A percentile compares a stretch with the other conserved stretches of the same genome.
Conservation (phyloP, 2,888 invertebrate species). For the Chalcis sispes region DNA sequence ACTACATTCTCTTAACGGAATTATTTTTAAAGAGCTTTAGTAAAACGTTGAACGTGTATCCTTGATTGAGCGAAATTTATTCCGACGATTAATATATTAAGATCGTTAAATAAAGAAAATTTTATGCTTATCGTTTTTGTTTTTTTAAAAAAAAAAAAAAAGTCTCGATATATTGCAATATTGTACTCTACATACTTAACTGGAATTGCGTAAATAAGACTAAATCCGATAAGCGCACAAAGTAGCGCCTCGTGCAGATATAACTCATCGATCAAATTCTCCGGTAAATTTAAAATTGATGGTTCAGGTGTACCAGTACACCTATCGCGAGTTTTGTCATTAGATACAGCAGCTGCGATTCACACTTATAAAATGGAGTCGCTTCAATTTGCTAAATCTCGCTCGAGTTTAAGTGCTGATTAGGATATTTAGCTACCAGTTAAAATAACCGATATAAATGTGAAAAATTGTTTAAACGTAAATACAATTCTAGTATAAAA, state of each 20-base stretch:
- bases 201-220: neutral
- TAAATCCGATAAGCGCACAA: neutral
- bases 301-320: neutral
- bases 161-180: no score
- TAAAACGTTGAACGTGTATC: no score
- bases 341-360: constrained; percentile 27
- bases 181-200: neutral
- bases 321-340: constrained; percentile 39
- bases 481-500: no score
- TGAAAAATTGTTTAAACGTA: neutral
- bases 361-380: neutral
- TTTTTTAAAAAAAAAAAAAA: no score
- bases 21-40: no score
- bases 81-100: no score
- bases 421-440: no score
- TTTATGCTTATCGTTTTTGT: no score
- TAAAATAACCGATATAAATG: no score
- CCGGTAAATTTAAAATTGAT: constrained; percentile 42
- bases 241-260: neutral
- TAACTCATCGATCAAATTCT: constrained; percentile 38
- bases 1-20: no score
- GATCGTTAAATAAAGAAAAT: no score
- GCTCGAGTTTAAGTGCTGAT: neutral
- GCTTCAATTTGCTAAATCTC: constrained; percentile 24
- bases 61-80: no score